A percentile compares a stretch with the other conserved stretches of the same genome.
phyloP scores from a whole-genome alignment of 2,888 invertebrate genomes.

The Tribolium freemani region DNA sequence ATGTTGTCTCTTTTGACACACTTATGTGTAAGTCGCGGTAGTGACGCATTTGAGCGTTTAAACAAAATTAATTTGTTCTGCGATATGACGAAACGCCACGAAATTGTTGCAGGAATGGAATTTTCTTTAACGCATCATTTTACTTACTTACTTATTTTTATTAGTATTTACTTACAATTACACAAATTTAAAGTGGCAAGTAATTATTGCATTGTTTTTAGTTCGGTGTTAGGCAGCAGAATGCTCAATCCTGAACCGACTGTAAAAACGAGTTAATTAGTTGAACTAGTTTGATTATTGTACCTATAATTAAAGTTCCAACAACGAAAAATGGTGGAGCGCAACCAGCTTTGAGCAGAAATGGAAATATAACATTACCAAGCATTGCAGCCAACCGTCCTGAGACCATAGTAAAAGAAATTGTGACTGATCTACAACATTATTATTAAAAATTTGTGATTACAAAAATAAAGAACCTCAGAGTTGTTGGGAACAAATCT shows the following conservation, averaged over 20 bases:
- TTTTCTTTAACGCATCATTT: background rate
- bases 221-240: slow-evolving; percentile 52
- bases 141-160: background rate
- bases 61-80: background rate
- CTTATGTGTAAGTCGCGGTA: background rate
- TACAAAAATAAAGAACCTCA: slow-evolving; percentile 59
- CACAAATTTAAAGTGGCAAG: too few relatives aligned
- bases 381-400: slow-evolving; percentile 79
- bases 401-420: slow-evolving; percentile 79
- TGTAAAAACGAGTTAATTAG: slow-evolving; percentile 36
- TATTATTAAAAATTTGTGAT: background rate
- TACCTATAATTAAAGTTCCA: slow-evolving; percentile 56
- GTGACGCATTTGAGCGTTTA: background rate
- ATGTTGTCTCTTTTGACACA: slow-evolving; percentile 1
- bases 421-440: slow-evolving; percentile 75
- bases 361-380: slow-evolving; percentile 80
- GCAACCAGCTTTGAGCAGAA: slow-evolving; percentile 78
- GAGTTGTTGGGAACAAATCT: slow-evolving; percentile 76
- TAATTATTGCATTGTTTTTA: slow-evolving; percentile 44
- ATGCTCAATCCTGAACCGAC: slow-evolving; percentile 45
- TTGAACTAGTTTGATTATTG: background rate
- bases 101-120: background rate
- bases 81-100: background rate
- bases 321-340: slow-evolving; percentile 81
- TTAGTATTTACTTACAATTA: too few relatives aligned